A percentile compares a stretch with the other conserved stretches of the same genome.
phyloP scores from a whole-genome alignment of 2,113 vertebrate genomes.

The Caranx melampygus region DNA sequence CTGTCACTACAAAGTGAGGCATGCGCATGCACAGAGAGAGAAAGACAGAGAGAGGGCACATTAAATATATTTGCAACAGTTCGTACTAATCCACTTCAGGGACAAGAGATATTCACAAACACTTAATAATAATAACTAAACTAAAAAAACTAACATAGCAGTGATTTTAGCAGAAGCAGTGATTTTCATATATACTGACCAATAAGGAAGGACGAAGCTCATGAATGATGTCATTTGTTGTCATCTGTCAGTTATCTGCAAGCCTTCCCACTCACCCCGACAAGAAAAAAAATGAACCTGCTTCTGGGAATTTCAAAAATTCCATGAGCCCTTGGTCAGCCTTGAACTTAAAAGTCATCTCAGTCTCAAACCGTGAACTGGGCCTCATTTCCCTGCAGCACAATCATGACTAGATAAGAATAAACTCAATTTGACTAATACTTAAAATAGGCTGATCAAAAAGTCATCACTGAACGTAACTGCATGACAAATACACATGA shows the following conservation, averaged over 20 bases:
- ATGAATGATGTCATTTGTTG: background rate
- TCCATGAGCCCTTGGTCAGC: background rate
- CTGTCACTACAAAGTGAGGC: background rate
- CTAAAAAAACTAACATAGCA: background rate
- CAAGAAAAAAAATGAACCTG: background rate
- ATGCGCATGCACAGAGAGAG: background rate
- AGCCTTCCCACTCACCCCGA: background rate
- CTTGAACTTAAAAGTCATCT: conserved; percentile 6
- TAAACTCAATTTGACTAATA: background rate
- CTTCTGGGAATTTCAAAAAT: background rate
- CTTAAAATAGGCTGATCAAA: background rate
- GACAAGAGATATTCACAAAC: background rate
- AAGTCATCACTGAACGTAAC: background rate
- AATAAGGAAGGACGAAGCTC: background rate
- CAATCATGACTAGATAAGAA: background rate
- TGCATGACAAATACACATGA: background rate
- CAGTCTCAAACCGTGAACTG: background rate
- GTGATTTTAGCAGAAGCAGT: background rate
- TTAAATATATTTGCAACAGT: background rate
- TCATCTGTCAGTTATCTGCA: background rate
- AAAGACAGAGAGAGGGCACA: background rate
- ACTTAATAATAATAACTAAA: too few species aligned
- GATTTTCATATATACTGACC: background rate
- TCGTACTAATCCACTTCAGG: background rate
- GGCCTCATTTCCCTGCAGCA: background rate